Evolutionary conservation across 2,113 vertebrate species (phyloP), one percentile per base, ranked within the genome.

Genomic region (Poeciliopsis retropinna): DNA sequence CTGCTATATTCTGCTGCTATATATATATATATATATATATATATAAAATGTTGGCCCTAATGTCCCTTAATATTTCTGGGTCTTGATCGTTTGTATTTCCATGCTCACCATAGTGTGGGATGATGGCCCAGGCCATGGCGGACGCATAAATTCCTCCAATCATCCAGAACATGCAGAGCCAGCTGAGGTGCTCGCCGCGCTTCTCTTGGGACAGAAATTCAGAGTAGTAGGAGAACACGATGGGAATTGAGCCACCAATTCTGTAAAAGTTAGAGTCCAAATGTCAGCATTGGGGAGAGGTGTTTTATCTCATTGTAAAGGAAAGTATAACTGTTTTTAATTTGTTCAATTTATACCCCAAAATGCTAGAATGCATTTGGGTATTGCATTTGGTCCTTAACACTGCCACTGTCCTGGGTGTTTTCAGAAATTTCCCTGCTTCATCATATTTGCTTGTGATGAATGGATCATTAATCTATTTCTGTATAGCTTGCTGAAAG

Each of bases 121-220:
- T 99, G 88, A 99, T 99, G 79, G 96, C 97, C 98, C 98, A 99
- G 47, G 98, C 98, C 98, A 99, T 99, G 0, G 97, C 97, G 0
- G 98, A 97, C 0, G 98, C 98, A 0, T 99, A 99, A 79, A 99
- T 98, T 13, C 98, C 98, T 1, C 98, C 98, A 0, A 98, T 97
- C 98, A 99, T 99, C 97, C 97, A 99, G 90, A 99, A 99, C 97
- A 99, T 98, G 91, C 97, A 98, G 75, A 99, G 96, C 98, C 98
- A 99, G 89, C 98, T 99, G 82, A 99, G 92, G 80, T 99, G 98
- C 82, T 99, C 98, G 2, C 98, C 98, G 0, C 98, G 94, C 70
- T 99, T 99, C 93, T 99, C 98, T 93, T 98, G 98, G 0, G 97
- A 94, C 93, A 99, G 94, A 86, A 99, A 99, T 91, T 99, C 97